phyloP scores from a whole-genome alignment of 2,113 vertebrate genomes.

The Tachuris rubrigastra region DNA sequence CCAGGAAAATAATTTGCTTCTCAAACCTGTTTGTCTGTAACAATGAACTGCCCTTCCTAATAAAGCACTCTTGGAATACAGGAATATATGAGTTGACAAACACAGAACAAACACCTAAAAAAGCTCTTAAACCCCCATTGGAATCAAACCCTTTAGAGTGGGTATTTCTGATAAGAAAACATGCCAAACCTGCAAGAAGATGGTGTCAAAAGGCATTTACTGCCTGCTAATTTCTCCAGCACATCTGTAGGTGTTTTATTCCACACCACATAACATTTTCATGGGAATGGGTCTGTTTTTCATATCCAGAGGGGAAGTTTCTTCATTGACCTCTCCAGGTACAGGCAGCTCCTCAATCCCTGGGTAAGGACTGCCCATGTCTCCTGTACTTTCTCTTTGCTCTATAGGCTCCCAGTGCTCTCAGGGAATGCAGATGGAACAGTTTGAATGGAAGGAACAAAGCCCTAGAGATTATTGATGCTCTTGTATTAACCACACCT shows the following conservation, averaged over 20 bases:
- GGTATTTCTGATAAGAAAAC: background rate
- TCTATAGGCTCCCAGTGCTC: background rate
- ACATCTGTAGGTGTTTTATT: background rate
- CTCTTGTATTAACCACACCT: background rate
- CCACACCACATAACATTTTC: background rate
- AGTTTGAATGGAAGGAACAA: background rate
- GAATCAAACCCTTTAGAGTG: background rate
- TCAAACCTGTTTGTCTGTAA: background rate
- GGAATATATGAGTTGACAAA: too few species aligned
- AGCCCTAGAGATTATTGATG: background rate
- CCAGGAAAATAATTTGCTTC: background rate
- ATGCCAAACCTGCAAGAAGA: background rate
- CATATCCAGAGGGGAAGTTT: background rate
- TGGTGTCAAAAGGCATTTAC: background rate
- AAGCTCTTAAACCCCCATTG: background rate
- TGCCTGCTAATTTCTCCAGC: background rate
- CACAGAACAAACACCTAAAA: background rate
- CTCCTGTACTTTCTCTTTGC: background rate
- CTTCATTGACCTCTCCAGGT: background rate
- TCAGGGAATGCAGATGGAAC: background rate
- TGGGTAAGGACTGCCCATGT: background rate
- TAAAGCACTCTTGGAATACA: background rate
- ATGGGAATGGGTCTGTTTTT: background rate
- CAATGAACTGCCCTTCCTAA: background rate
- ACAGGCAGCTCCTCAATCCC: background rate